phyloP scores from a whole-genome alignment of 2,113 vertebrate genomes.

The Nothoprocta perdicaria region DNA sequence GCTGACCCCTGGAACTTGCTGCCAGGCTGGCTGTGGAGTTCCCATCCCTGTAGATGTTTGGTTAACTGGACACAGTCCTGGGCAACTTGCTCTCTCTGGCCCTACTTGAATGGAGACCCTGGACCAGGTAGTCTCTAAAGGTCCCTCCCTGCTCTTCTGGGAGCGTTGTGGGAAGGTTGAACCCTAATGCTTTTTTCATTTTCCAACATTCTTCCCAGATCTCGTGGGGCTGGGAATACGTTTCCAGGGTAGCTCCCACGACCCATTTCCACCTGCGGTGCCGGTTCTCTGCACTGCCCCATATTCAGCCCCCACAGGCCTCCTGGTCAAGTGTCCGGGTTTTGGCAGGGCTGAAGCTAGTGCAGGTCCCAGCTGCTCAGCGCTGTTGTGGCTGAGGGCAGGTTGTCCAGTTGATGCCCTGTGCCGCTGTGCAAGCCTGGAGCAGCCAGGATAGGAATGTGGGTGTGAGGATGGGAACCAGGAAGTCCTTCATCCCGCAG shows the following conservation, averaged over 20 bases:
- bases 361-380: fast-evolving
- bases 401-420: too few species aligned
- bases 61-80: too few species aligned
- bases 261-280: neutral
- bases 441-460: fast-evolving
- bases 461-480: too few species aligned
- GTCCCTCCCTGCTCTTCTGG: neutral
- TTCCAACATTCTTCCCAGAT: neutral
- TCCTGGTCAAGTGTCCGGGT: too few species aligned
- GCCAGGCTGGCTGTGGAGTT: neutral
- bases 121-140: neutral
- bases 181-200: neutral
- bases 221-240: fast-evolving
- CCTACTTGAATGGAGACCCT: neutral
- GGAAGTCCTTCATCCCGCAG: neutral
- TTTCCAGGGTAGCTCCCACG: neutral
- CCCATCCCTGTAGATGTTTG: neutral
- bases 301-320: fast-evolving
- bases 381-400: too few species aligned
- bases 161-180: fast-evolving
- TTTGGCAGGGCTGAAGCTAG: neutral
- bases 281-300: fast-evolving
- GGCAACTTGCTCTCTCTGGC: neutral
- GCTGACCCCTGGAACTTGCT: neutral
- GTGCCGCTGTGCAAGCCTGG: too few species aligned